Base-by-base conservation (phyloP, 2,888 invertebrate genomes). In the Dorcus hopei region DNA sequence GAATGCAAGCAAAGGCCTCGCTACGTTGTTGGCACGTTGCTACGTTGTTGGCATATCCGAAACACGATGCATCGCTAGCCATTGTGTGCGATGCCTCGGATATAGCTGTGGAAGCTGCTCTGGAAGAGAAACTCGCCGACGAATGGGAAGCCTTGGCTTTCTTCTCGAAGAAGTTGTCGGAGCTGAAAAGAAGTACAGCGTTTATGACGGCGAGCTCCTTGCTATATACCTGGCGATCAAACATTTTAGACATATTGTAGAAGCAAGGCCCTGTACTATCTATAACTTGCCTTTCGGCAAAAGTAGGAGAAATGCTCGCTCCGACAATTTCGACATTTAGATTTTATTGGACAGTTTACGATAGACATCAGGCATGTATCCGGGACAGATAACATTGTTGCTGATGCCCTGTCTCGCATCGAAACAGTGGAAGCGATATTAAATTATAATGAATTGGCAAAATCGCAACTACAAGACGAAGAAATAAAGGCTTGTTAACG, bases 171-270 rank as follows among this genome's bases (percentile, higher is more conserved):
- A 9, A 1, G 19, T 7, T 45, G 0, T 68, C 58, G 9, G 67
- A 4, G 56, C 74, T 0, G 71, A 79, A 59, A 49, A 19, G 72
- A 5, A 74, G 74, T 63, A 61, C 41, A 48, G 42, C 23, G 48
- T 54, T 33, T 61, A 59, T 33, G 61, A 56, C 33, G 23, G 59
- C 1, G 62, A 64, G 43, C 50, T 61, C 4, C 52, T 61, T 9
- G 59, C 65, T 8, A 48, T 58, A 14, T 65, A 62, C 50, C n/a
- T 19, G 23, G 58, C 63, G 16, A 52, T 58, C 3, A 57, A 56
- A 38, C 52, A 63, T 38, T 62, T 63, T 33, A 11, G 54, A 45
- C 50, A 50, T 51, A 56, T 55, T 16, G 16, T 65, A 5, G 61
- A 63, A 40, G 58, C 56, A 11, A 33, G 51, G 49, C 39, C 48